Conservation (phyloP, 1,140 invertebrate species). For the Drosophila nigrodunni region DNA sequence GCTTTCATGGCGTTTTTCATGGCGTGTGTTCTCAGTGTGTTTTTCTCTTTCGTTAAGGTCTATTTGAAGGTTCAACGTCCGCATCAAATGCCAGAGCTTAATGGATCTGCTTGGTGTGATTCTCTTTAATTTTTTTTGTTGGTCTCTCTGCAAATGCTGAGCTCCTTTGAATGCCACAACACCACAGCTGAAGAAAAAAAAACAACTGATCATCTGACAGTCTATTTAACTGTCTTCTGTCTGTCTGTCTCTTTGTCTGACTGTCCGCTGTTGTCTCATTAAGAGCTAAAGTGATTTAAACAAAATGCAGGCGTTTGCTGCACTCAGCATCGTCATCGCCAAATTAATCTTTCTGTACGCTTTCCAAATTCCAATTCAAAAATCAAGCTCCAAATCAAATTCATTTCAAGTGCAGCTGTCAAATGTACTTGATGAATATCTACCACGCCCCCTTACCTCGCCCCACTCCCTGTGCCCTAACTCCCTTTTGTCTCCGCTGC, state of each 20-base stretch:
- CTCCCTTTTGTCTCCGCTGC: neutral
- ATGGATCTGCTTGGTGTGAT: constrained; percentile 48
- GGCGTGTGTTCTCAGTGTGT: constrained; percentile 46
- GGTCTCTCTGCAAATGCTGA: constrained; percentile 11
- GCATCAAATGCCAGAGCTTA: constrained; percentile 59
- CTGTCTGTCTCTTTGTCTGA: neutral
- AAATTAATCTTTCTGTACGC: constrained; percentile 27
- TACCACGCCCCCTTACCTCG: neutral
- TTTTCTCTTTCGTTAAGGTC: constrained; percentile 69
- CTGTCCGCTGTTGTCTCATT: constrained; percentile 58
- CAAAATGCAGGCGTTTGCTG: constrained; percentile 52
- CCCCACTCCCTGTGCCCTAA: neutral
- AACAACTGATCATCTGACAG: too few species aligned
- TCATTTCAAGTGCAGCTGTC: constrained; percentile 69
- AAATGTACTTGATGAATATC: constrained; percentile 36
- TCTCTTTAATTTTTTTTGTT: neutral
- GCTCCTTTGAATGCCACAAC: constrained; percentile 61
- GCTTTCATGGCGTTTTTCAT: constrained; percentile 15
- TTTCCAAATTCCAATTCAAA: constrained; percentile 43
- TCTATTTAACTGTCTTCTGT: neutral
- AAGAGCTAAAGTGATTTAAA: constrained; percentile 64
- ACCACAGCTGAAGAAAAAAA: neutral
- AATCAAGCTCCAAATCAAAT: constrained; percentile 38
- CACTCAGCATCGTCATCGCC: constrained; percentile 50
- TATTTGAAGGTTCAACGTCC: constrained; percentile 78